Evolutionary conservation across 2,113 vertebrate species (phyloP), one percentile per base, ranked within the genome.

Genomic region (Apteryx mantelli): DNA sequence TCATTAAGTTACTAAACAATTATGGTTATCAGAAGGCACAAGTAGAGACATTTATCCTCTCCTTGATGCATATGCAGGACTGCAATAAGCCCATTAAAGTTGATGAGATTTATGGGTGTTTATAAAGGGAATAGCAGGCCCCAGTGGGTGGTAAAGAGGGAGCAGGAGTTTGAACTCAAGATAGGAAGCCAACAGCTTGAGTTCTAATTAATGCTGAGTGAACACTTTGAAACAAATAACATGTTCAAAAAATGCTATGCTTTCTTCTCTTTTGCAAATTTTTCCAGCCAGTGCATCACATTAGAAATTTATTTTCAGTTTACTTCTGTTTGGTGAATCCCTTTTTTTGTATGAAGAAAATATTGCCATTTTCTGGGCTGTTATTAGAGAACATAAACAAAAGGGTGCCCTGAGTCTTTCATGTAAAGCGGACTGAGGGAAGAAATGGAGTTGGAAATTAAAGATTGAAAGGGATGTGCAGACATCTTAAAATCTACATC

Each of bases 1-100:
- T 97, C 91, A 92, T 97, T 96, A 96, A 74, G 81, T 92, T 82
- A 66, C 84, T 91, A 94, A 94, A 92, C 48, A 95, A 81, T 96
- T 97, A 94, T 48, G 70, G 32, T 38, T 81, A 90, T 96, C 92
- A 89, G 74, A 96, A 88, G 52, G 64, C 82, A 89, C 68, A 89
- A 93, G 61, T 9, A 77, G 42, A 94, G 75, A 70, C 81, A 96
- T 96, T 96, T 93, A 85, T 96, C 63, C 63, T 92, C 40, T 58
- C 30, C 60, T 89, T 80, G 82, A 95, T 95, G 87, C 78, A 82
- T 95, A 80, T 63, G 40, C 64, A 96, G 70, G 64, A 78, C 58
- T 95, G 78, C 74, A 96, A 66, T 95, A 95, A 96, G 28, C 73
- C 68, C 48, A 95, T 92, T 95, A 96, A 91, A 82, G 66, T 13